These are phyloP conservation scores for Misgurnus mizolepis DNA, from an alignment of 2,113 vertebrate species.

Conservation along the genomic window DNA sequence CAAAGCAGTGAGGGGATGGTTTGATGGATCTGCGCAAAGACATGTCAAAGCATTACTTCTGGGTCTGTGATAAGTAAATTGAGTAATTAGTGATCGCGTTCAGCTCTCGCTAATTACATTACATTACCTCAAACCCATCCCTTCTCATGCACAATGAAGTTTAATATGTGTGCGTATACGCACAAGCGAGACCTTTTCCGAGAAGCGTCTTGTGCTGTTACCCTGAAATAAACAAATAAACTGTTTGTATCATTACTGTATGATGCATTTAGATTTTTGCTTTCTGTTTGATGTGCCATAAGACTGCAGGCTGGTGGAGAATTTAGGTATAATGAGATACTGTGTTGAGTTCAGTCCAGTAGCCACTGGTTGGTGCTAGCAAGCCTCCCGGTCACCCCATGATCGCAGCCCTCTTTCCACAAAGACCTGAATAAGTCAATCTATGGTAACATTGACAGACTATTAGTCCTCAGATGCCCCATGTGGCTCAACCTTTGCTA, in stretches of 20 bases:
- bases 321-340: not conserved
- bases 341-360: not conserved
- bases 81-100: slow-evolving; percentile 44
- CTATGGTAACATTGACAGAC: slow-evolving; percentile 5
- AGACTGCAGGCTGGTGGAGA: not conserved
- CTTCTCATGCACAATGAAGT: slow-evolving; percentile 29
- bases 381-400: not conserved
- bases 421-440: slow-evolving; percentile 18
- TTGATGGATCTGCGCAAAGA: slow-evolving; percentile 28
- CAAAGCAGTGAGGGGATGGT: not conserved
- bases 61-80: slow-evolving; percentile 36
- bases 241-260: not conserved
- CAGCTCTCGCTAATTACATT: slow-evolving; percentile 49
- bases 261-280: not conserved
- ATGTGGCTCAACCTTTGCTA: not conserved
- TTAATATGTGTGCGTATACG: slow-evolving; percentile 20
- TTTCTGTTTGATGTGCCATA: not conserved
- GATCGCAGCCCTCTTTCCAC: slow-evolving; percentile 21
- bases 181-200: not conserved
- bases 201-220: not conserved
- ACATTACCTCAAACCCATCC: slow-evolving; percentile 39
- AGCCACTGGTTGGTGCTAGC: not conserved
- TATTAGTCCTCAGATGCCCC: not conserved
- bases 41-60: slow-evolving; percentile 47
- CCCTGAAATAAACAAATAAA: not conserved